phyloP scores from a whole-genome alignment of 2,888 invertebrate genomes.

The Timandra comae region DNA sequence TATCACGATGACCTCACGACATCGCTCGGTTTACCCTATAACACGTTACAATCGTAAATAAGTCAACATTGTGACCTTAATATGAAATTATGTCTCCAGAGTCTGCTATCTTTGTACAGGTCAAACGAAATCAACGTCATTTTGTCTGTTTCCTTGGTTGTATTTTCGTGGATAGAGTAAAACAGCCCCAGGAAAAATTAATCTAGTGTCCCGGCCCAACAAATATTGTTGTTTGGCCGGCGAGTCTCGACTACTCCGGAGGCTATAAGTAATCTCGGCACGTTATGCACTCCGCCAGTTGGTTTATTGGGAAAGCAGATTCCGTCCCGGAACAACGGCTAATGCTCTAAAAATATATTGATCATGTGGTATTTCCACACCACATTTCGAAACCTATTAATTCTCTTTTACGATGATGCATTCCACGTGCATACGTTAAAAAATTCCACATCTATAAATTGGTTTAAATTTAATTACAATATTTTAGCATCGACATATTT shows the following conservation, averaged over 20 bases:
- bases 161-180: constrained; percentile 38
- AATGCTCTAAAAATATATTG: constrained; percentile 26
- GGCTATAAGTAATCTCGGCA: constrained; percentile 69
- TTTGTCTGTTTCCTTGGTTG: constrained; percentile 25
- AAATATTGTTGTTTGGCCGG: constrained; percentile 68
- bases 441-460: too few species aligned
- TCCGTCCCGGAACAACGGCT: constrained; percentile 34
- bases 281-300: constrained; percentile 61
- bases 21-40: too few species aligned
- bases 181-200: constrained; percentile 65
- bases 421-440: too few species aligned
- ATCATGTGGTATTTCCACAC: too few species aligned
- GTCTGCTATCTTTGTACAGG: constrained; percentile 6
- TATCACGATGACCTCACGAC: too few species aligned
- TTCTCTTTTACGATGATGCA: too few species aligned
- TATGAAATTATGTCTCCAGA: neutral
- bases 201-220: constrained; percentile 61
- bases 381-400: too few species aligned
- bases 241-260: constrained; percentile 31
- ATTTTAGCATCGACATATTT: too few species aligned
- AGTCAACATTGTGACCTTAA: too few species aligned
- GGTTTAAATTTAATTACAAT: too few species aligned
- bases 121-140: constrained; percentile 20
- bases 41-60: too few species aligned
- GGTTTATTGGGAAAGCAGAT: constrained; percentile 66